These are phyloP conservation scores for Coracopsis vasa DNA, from an alignment of 2,113 vertebrate species.

Conservation along the genomic window DNA sequence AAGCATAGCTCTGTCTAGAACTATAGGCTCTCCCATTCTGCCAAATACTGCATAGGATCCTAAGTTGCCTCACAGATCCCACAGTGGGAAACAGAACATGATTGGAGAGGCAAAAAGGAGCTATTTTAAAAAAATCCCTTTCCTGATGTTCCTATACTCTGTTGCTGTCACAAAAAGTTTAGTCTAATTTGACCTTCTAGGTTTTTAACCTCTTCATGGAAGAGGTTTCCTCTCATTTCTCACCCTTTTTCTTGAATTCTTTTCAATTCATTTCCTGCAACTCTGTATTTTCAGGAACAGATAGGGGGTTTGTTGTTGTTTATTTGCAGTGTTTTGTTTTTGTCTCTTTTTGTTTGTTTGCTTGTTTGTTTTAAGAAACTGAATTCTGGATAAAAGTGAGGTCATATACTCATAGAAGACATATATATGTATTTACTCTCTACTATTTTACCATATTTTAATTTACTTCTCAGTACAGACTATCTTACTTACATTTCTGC, in stretches of 20 bases:
- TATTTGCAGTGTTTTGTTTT: not conserved
- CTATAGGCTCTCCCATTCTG: not conserved
- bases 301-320: rapidly evolving
- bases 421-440: not conserved
- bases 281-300: not conserved
- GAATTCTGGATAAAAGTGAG: not conserved
- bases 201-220: not conserved
- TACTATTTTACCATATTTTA: not conserved
- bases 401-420: not conserved
- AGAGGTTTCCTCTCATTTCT: not conserved
- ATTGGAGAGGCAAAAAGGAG: not conserved
- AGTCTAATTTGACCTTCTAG: not conserved
- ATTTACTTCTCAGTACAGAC: not conserved
- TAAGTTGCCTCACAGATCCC: not conserved
- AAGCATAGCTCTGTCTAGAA: not conserved
- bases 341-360: not conserved
- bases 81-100: not conserved
- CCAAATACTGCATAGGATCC: not conserved
- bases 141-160: not conserved
- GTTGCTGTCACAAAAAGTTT: not conserved
- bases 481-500: not conserved
- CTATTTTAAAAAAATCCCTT: not conserved
- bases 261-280: not conserved
- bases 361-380: not conserved
- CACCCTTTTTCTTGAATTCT: not conserved